These are phyloP conservation scores for Orientallactaga sibirica DNA, from an alignment of 2,797 vertebrate genomes.

Conservation along the genomic window DNA sequence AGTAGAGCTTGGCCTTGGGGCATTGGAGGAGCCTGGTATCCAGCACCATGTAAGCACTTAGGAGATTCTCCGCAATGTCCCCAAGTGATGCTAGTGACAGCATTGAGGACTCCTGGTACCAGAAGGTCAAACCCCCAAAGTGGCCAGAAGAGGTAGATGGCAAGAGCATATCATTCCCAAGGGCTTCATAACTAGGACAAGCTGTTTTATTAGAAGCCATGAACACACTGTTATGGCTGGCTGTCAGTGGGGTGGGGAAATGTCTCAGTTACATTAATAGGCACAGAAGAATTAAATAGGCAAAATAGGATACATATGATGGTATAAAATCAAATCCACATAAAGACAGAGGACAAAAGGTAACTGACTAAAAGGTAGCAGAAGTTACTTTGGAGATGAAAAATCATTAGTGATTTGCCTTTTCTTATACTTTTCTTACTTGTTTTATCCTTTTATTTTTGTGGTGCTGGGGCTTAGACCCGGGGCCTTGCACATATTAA, in stretches of 20 bases:
- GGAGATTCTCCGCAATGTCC: neutral
- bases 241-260: neutral
- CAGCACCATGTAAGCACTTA: neutral
- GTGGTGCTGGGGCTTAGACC: neutral
- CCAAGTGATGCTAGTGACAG: neutral
- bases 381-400: neutral
- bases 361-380: neutral
- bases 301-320: neutral
- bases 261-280: neutral
- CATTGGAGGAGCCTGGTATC: neutral
- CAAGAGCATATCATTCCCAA: neutral
- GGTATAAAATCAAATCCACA: neutral
- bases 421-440: constrained; percentile 6
- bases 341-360: constrained; percentile 3
- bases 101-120: neutral
- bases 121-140: neutral
- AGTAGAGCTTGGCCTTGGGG: neutral
- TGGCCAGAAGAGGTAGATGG: neutral
- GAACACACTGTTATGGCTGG: neutral
- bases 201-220: constrained; percentile 39
- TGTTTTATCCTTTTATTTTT: neutral
- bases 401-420: neutral
- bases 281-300: neutral
- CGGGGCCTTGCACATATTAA: too few species aligned
- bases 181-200: constrained; percentile 17